Percentiles rank a stretch among this genome's conserved stretches.
Evolutionary conservation across 2,797 vertebrate genomes (phyloP).

Genomic region (Labeo calbasu): DNA sequence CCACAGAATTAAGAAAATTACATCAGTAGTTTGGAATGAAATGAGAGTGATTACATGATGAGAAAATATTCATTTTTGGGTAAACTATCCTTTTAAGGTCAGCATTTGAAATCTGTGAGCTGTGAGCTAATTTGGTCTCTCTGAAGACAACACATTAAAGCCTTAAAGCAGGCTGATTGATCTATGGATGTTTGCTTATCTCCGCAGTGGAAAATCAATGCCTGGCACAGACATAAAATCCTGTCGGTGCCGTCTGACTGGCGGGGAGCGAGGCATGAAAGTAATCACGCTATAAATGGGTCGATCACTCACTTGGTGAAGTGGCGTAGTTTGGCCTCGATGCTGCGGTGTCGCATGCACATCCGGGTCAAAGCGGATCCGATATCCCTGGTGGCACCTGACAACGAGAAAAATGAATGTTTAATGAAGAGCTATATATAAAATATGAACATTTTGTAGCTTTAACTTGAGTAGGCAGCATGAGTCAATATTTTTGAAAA

Average conservation of each 20-base stretch:
- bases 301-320: slow-evolving; percentile 90
- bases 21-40: background rate
- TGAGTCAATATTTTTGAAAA: background rate
- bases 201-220: slow-evolving; percentile 60
- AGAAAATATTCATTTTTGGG: background rate
- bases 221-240: slow-evolving; percentile 44
- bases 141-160: slow-evolving; percentile 56
- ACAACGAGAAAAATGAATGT: slow-evolving; percentile 34
- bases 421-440: background rate
- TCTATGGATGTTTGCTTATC: slow-evolving; percentile 58
- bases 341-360: slow-evolving; percentile 98
- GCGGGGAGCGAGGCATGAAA: slow-evolving; percentile 44
- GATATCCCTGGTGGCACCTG: slow-evolving; percentile 94
- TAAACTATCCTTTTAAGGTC: slow-evolving; percentile 1
- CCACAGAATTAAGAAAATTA: background rate
- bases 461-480: background rate
- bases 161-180: slow-evolving; percentile 51
- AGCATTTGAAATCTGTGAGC: slow-evolving; percentile 24
- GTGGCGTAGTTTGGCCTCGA: slow-evolving; percentile 94
- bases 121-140: slow-evolving; percentile 52
- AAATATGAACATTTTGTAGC: background rate
- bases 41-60: background rate
- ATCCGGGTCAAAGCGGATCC: slow-evolving; percentile 96
- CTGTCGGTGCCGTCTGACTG: slow-evolving; percentile 49
- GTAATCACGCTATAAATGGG: slow-evolving; percentile 35